Percentiles rank a stretch among this genome's conserved stretches.
phyloP scores from a whole-genome alignment of 1,140 invertebrate species.

The Platyscapa corneri region DNA sequence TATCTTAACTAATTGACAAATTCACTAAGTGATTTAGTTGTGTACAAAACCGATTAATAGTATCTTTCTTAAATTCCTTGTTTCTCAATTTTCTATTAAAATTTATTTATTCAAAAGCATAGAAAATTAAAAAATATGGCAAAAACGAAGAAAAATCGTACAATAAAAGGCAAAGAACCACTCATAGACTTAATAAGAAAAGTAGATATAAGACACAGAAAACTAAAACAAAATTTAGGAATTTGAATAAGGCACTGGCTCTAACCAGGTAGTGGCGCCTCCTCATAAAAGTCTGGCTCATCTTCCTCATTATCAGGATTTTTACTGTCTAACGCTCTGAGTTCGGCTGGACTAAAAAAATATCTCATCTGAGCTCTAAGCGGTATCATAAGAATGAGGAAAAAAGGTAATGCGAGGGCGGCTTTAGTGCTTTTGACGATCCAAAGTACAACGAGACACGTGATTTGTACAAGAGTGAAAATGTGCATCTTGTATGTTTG shows the following conservation, averaged over 20 bases:
- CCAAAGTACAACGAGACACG: conserved; percentile 87
- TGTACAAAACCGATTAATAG: neutral
- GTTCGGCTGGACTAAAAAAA: conserved; percentile 86
- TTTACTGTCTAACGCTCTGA: conserved; percentile 88
- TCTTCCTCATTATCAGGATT: conserved; percentile 87
- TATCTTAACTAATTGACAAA: neutral
- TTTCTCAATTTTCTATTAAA: neutral
- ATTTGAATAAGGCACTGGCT: conserved; percentile 44
- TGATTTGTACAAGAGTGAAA: conserved; percentile 89
- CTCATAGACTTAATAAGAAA: neutral
- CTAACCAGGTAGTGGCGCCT: conserved; percentile 86
- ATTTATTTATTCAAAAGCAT: neutral
- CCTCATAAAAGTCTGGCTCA: conserved; percentile 94
- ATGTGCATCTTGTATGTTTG: conserved; percentile 94
- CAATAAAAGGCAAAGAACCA: neutral
- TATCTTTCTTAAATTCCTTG: neutral
- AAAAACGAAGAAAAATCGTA: neutral
- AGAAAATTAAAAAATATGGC: conserved; percentile 6
- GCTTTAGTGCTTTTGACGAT: conserved; percentile 90
- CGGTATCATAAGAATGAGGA: conserved; percentile 93
- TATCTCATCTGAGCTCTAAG: conserved; percentile 83
- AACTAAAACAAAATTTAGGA: conserved; percentile 3
- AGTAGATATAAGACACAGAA: neutral
- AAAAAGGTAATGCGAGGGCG: conserved; percentile 93
- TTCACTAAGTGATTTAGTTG: neutral